A percentile compares a stretch with the other conserved stretches of the same genome.
Evolutionary conservation across 2,113 vertebrate species (phyloP).

Genomic region (Malaclemys terrapin): DNA sequence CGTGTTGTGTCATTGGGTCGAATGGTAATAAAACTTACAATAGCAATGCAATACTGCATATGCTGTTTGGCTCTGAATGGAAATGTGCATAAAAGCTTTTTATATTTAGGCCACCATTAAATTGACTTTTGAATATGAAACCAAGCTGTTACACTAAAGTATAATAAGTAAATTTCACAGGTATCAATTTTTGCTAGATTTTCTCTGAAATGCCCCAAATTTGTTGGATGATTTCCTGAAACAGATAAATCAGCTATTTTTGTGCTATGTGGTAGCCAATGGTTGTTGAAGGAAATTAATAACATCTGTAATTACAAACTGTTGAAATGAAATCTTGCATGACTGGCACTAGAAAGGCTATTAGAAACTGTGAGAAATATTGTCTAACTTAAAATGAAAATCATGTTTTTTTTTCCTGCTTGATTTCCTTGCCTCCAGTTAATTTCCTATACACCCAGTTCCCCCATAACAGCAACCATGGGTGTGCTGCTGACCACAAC

Average conservation of each 20-base stretch:
- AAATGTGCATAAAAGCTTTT: not conserved
- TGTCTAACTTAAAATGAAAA: constrained; percentile 59
- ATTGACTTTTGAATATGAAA: constrained; percentile 38
- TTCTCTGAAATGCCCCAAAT: not conserved
- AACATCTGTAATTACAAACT: constrained; percentile 39
- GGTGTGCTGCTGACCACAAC: not conserved
- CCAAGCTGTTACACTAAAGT: not conserved
- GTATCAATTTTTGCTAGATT: not conserved
- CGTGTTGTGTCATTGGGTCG: not conserved
- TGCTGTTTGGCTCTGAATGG: not conserved
- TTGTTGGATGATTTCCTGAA: constrained; percentile 6
- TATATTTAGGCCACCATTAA: constrained; percentile 4
- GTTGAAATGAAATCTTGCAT: constrained; percentile 44
- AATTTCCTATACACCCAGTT: constrained; percentile 49
- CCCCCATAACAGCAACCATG: not conserved
- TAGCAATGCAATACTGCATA: not conserved
- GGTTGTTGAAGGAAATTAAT: constrained; percentile 43
- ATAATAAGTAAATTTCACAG: not conserved
- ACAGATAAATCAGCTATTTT: not conserved
- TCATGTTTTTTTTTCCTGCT: not conserved
- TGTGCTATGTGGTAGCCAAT: not conserved
- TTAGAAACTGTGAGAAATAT: constrained; percentile 41
- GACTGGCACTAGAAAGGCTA: not conserved
- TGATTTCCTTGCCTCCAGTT: constrained; percentile 51
- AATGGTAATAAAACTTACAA: not conserved